Evolutionary conservation across 2,113 vertebrate genomes (phyloP), one percentile per base, ranked within the genome.

Genomic region (Diglossa brunneiventris): DNA sequence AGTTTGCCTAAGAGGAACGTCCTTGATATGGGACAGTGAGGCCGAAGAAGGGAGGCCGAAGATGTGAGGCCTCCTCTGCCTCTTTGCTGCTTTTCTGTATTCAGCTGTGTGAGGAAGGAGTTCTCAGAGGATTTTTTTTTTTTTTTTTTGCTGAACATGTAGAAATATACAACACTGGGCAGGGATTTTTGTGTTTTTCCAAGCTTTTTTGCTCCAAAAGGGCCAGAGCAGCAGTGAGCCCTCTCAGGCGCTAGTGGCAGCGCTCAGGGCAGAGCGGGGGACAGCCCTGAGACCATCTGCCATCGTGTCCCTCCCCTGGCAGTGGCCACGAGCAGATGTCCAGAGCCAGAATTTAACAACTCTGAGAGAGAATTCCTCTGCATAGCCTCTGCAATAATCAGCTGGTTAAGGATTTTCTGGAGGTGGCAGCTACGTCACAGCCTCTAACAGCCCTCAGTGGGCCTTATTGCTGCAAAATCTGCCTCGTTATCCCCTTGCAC

Each of bases 201-300:
- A n/a, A 50, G 35, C 26, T 92, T 82, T 61, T 44, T 61, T 67
- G 13, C 77, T 24, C 52, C 44, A 37, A 31, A 11, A 10, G 17
- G 76, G 12, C 44, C 77, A 23, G 58, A 61, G 58, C n/a, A 63
- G 27, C 49, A 56, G 13, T 0, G 3, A 17, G 4, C 37, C 37
- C 37, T 72, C 28, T 42, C 0, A 0, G 3, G 3, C 9, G n/a
- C 12, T 18, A 1, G 7, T 17, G 17, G 17, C 37, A 63, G 53
- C 47, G 4, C 44, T 46, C n/a, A 1, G 39, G 39, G 66, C 22
- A 62, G 37, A 35, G 30, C 1, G 2, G 15, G 19, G 41, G 53
- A 3, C 24, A 53, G 73, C 28, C n/a, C 50, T 30, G 17, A 7
- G 10, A 17, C 21, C 55, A 23, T 28, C 61, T 77, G 56, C 49